Conservation (phyloP, 2,113 vertebrate species). For the Aleadryas rufinucha region DNA sequence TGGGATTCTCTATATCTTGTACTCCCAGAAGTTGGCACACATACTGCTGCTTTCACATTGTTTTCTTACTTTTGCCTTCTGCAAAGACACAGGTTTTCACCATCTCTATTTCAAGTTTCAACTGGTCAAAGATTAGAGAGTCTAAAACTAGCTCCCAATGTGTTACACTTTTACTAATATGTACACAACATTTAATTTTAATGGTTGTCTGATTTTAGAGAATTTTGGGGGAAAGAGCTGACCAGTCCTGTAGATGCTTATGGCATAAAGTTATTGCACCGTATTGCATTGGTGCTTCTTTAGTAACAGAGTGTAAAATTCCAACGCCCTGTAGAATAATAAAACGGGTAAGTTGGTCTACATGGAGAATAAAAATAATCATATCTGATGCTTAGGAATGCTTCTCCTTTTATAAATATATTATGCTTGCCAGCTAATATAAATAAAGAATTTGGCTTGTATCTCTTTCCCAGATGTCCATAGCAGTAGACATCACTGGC, state of each 20-base stretch:
- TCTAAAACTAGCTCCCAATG: not conserved
- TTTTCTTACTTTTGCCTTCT: slow-evolving; percentile 24
- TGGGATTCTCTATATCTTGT: slow-evolving; percentile 9
- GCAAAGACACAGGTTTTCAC: not conserved
- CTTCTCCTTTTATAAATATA: not conserved
- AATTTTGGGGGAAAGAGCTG: not conserved
- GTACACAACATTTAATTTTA: not conserved
- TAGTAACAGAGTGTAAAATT: not conserved
- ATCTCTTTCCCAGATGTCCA: not conserved
- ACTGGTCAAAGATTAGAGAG: not conserved
- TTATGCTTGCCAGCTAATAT: not conserved
- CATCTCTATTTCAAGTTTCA: not conserved
- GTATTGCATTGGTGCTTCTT: not conserved
- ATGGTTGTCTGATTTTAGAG: not conserved
- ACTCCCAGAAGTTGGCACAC: not conserved
- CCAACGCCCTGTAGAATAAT: not conserved
- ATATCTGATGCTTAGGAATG: not conserved
- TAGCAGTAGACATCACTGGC: not conserved
- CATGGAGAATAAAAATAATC: not conserved
- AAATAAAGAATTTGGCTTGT: not conserved
- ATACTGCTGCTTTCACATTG: not conserved
- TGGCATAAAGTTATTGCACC: not conserved
- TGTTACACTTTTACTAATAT: not conserved
- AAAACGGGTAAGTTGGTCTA: not conserved
- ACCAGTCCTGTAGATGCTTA: not conserved